A percentile compares a stretch with the other conserved stretches of the same genome.
Conservation (phyloP, 2,113 vertebrate species). For the Aramus guarauna region DNA sequence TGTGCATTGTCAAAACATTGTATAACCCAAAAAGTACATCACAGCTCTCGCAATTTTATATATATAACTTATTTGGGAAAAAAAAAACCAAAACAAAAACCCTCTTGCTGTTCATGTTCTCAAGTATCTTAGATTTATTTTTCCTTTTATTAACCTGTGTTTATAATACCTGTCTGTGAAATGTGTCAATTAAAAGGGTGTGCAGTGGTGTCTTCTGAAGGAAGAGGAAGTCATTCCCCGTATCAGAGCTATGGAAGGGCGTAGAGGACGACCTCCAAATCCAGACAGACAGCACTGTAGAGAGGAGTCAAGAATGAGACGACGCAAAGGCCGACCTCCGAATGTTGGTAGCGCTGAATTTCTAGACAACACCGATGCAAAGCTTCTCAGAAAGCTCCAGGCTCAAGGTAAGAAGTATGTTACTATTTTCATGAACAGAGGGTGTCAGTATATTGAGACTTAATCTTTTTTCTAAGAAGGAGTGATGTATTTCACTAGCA, state of each 20-base stretch:
- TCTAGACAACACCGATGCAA: slow-evolving; percentile 77
- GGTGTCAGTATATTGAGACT: background rate
- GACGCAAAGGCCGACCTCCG: slow-evolving; percentile 80
- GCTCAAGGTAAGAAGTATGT: slow-evolving; percentile 83
- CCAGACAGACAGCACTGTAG: slow-evolving; percentile 71
- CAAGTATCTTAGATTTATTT: background rate
- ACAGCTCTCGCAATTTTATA: background rate
- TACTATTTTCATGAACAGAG: background rate
- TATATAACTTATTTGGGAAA: background rate
- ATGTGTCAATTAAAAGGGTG: slow-evolving; percentile 80
- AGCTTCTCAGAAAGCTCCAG: slow-evolving; percentile 89
- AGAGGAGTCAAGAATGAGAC: slow-evolving; percentile 74
- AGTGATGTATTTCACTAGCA: background rate
- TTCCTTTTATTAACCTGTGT: background rate
- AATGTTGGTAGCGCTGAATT: slow-evolving; percentile 77
- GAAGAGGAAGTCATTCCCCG: slow-evolving; percentile 85
- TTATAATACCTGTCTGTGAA: slow-evolving; percentile 55
- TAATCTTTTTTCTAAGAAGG: background rate
- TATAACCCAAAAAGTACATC: background rate
- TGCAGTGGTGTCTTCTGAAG: slow-evolving; percentile 90
- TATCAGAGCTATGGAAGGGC: slow-evolving; percentile 89
- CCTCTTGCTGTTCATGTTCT: background rate
- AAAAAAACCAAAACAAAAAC: no score
- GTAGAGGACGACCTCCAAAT: slow-evolving; percentile 81
- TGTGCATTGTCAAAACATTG: background rate